Conservation (phyloP, 2,113 vertebrate genomes). For the Pseudopipra pipra region DNA sequence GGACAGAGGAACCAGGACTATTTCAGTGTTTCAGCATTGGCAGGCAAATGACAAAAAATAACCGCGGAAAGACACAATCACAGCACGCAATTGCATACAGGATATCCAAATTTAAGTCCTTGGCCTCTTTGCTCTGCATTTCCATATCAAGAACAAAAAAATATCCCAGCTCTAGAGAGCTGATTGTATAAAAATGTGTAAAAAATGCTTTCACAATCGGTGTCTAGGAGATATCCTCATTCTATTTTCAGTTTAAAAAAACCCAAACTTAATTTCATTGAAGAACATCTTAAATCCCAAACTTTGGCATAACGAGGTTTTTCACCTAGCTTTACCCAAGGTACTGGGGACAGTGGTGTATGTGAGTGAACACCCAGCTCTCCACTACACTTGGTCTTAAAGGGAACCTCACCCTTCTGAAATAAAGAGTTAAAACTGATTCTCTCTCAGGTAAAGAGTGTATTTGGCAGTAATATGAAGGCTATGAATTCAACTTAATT, state of each 20-base stretch:
- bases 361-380: background rate
- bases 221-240: background rate
- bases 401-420: background rate
- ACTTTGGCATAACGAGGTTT: background rate
- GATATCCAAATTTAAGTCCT: constrained; percentile 31
- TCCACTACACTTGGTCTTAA: background rate
- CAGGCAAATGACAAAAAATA: background rate
- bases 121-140: background rate
- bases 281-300: background rate
- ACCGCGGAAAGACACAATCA: background rate
- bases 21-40: background rate
- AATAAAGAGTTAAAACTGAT: background rate
- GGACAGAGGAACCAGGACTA: background rate
- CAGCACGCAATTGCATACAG: background rate
- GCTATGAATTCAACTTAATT: background rate
- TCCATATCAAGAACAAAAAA: background rate
- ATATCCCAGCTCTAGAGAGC: background rate
- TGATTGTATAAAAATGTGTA: background rate
- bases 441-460: background rate
- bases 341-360: background rate
- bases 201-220: background rate
- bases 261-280: background rate
- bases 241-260: background rate
- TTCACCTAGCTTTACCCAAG: background rate
- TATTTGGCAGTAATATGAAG: background rate